Base-by-base conservation (phyloP, 30 jellyfish, hydroid and myxozoan genomes). In the Cassiopea andromeda region DNA sequence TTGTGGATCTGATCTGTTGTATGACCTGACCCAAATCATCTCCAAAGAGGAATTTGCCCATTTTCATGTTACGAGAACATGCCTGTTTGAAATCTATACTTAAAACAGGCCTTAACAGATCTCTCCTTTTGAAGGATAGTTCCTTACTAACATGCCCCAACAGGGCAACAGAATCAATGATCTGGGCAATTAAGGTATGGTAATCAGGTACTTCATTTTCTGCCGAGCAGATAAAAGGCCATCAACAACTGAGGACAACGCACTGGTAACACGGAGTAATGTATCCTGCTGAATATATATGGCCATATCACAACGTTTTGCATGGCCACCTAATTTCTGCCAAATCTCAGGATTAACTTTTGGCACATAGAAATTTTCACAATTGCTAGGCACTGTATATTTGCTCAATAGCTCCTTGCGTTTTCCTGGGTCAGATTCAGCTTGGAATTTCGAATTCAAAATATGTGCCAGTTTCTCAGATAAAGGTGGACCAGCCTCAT, bases 231-330 rank as follows among this genome's bases (percentile, higher is more conserved):
- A 61, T 14, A 61, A 13, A 61, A 61, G 73, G 73, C 19, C 73
- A 61, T 61, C 73, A 61, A 61, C 73, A 61, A 61, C 73, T 61
- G 73, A 61, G 73, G 73, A 61, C 19, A 61, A 8, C 4, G 73
- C 73, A 61, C 43, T 61, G 73, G 19, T 61, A 8, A 8, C 73
- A 61, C 43, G 19, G 14, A 61, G 73, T 17, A 61, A 61, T 61
- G 19, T 14, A 61, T 61, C 73, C 14, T 61, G 73, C 73, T 61
- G 73, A 61, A 17, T 61, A 61, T 17, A 61, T 14, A 61, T 8
- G 2, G 19, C 2, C 43, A 61, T 61, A 27, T 61, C 43, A 8
- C 73, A 8, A 17, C 14, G 73, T 61, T 61, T 17, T 8, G 19
- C 27, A 61, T 61, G 43, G 43, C 4, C 19, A 14, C 73, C 43